These are phyloP conservation scores for Masnerella sp. DNA, from an alignment of 2,888 invertebrate species.

Conservation along the genomic window DNA sequence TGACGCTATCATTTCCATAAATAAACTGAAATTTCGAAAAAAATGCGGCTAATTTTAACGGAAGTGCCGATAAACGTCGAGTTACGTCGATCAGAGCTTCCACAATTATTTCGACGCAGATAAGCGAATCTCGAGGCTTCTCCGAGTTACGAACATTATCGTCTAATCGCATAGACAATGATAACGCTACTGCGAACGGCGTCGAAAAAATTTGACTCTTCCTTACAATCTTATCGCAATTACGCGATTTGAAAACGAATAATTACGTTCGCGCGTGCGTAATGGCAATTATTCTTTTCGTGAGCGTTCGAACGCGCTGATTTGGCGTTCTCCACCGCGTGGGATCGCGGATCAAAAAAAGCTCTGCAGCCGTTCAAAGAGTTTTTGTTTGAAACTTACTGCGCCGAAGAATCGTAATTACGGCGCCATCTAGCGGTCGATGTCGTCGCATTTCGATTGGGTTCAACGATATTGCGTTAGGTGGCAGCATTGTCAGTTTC, in stretches of 20 bases:
- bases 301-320: no score
- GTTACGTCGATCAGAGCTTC: constrained; percentile 10
- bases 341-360: background rate
- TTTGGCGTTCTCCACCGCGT: background rate
- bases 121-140: constrained; percentile 23
- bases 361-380: background rate
- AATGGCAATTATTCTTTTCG: background rate
- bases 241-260: constrained; percentile 14
- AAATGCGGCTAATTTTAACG: constrained; percentile 20
- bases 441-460: background rate
- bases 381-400: background rate
- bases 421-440: constrained; percentile 55
- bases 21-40: constrained; percentile 9
- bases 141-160: constrained; percentile 14
- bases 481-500: constrained; percentile 37
- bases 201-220: constrained; percentile 19
- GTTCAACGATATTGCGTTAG: constrained; percentile 49
- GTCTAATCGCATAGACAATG: constrained; percentile 25
- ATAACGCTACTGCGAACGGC: constrained; percentile 33
- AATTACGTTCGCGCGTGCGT: no score
- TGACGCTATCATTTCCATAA: constrained; percentile 18
- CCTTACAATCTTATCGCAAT: constrained; percentile 45
- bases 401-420: background rate
- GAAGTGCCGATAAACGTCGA: constrained; percentile 19
- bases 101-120: constrained; percentile 28